These are phyloP conservation scores for Charanyca ferruginea DNA, from an alignment of 2,888 invertebrate species.

Conservation along the genomic window DNA sequence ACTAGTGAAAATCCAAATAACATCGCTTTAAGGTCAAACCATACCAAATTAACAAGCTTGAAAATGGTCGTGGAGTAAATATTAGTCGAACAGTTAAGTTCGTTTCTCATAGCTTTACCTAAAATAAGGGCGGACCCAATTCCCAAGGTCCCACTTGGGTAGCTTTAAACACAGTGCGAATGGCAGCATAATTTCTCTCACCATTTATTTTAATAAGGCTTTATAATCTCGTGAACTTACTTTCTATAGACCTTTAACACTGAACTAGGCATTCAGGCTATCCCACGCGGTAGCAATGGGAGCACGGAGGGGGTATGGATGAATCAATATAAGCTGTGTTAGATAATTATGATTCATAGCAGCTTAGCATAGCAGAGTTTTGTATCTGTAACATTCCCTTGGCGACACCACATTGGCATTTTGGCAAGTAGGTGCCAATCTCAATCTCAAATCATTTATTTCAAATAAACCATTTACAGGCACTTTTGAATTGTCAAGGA, in stretches of 20 bases:
- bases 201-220: constrained; percentile 44
- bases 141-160: constrained; percentile 25
- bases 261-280: constrained; percentile 48
- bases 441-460: too few relatives aligned
- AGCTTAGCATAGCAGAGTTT: constrained; percentile 2
- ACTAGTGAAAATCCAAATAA: constrained; percentile 1
- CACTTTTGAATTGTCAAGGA: too few relatives aligned
- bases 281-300: constrained; percentile 46
- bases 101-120: constrained; percentile 7
- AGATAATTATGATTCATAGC: constrained; percentile 37
- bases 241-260: constrained; percentile 57
- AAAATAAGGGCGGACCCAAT: constrained; percentile 18
- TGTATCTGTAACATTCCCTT: constrained; percentile 1
- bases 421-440: neutral
- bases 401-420: constrained; percentile 15
- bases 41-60: constrained; percentile 1
- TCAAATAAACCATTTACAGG: too few relatives aligned
- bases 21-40: neutral
- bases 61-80: constrained; percentile 8
- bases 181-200: constrained; percentile 32
- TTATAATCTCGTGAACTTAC: constrained; percentile 42
- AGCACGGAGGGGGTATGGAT: constrained; percentile 33
- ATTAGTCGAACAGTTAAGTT: constrained; percentile 1
- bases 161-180: constrained; percentile 23
- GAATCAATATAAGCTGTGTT: constrained; percentile 35